Percentiles rank a stretch among this genome's conserved stretches.
Evolutionary conservation across 2,113 vertebrate species (phyloP).

Genomic region (Pteropus alecto): DNA sequence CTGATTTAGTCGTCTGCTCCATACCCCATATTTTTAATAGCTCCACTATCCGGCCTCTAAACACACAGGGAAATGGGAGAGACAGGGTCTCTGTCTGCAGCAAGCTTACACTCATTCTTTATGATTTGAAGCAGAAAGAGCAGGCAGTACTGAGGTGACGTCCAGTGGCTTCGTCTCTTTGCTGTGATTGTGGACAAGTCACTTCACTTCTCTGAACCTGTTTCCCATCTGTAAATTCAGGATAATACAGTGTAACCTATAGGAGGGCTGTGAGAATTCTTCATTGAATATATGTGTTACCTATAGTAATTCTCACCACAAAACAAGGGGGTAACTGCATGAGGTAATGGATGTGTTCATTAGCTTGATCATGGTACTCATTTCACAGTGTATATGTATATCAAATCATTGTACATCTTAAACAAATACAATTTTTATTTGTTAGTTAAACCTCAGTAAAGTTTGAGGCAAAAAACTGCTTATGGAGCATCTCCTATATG

Average conservation of each 20-base stretch:
- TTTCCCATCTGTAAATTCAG: background rate
- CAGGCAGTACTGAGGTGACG: background rate
- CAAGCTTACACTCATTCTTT: rapidly evolving
- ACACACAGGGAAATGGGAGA: background rate
- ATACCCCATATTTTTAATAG: background rate
- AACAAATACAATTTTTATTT: background rate
- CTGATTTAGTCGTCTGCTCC: background rate
- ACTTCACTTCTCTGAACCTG: background rate
- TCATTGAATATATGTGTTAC: background rate
- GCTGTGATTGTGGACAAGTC: background rate
- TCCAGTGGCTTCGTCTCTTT: background rate
- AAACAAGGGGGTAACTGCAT: rapidly evolving
- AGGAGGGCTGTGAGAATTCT: background rate
- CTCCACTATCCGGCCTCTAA: background rate
- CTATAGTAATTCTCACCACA: background rate
- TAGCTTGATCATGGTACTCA: background rate
- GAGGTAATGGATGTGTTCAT: background rate
- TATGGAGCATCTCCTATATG: background rate
- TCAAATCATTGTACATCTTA: background rate
- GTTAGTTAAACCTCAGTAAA: background rate
- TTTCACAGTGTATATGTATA: background rate
- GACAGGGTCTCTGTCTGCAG: background rate
- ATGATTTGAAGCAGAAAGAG: background rate
- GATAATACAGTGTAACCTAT: no score
- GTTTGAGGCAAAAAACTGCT: background rate